phyloP scores from a whole-genome alignment of 2,888 invertebrate species.

The Cantharis rufa region DNA sequence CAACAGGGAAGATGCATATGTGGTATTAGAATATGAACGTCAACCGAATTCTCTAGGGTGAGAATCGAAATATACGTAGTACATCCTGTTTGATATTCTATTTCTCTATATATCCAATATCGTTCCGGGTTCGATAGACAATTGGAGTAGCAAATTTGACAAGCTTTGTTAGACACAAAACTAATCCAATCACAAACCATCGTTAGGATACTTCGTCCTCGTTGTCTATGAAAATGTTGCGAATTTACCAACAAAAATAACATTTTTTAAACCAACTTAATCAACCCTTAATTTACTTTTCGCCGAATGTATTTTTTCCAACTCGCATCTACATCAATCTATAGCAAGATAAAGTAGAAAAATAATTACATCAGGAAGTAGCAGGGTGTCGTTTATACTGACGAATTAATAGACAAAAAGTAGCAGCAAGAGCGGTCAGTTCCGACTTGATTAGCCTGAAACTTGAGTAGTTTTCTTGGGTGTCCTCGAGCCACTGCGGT shows the following conservation, averaged over 20 bases:
- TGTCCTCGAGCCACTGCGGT: slow-evolving; percentile 7
- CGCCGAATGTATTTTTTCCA: neutral
- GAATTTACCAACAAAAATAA: neutral
- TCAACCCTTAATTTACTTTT: neutral
- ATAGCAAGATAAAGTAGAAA: slow-evolving; percentile 3
- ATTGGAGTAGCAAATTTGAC: slow-evolving; percentile 14
- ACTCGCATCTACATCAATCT: slow-evolving; percentile 13
- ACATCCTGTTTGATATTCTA: slow-evolving; percentile 25
- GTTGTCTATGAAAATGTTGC: neutral
- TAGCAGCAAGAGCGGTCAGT: slow-evolving; percentile 11
- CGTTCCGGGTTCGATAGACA: slow-evolving; percentile 23
- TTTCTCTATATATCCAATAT: slow-evolving; percentile 24
- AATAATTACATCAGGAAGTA: slow-evolving; percentile 22
- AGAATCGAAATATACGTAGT: slow-evolving; percentile 8
- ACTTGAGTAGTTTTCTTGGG: slow-evolving; percentile 12
- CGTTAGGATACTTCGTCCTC: neutral
- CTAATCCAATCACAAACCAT: slow-evolving; percentile 5
- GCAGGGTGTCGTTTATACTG: slow-evolving; percentile 9
- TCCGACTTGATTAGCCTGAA: slow-evolving; percentile 23
- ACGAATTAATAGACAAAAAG: slow-evolving; percentile 18
- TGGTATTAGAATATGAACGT: slow-evolving; percentile 18
- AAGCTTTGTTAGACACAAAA: slow-evolving; percentile 10
- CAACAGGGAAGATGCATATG: slow-evolving; percentile 21
- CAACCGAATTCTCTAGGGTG: slow-evolving; percentile 19
- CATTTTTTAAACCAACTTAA: neutral